phyloP scores from a whole-genome alignment of 2,113 vertebrate genomes.

The Elachura formosa region DNA sequence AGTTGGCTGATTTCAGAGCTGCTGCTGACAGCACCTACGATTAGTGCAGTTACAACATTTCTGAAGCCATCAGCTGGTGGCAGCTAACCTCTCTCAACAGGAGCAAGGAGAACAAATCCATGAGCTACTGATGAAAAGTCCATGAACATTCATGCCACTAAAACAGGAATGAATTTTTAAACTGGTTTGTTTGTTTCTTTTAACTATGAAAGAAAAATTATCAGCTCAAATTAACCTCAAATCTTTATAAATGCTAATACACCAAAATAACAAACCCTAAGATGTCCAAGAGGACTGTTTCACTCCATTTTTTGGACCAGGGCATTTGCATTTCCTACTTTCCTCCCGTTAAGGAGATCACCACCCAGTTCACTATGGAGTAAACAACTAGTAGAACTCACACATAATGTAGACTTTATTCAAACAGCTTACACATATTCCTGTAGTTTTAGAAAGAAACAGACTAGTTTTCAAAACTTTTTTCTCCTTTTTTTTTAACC shows the following conservation, averaged over 20 bases:
- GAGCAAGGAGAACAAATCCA: background rate
- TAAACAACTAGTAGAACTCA: background rate
- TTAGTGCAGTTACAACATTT: background rate
- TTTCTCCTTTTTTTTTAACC: background rate
- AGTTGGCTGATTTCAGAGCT: background rate
- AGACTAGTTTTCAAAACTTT: background rate
- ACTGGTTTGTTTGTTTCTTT: too few species aligned
- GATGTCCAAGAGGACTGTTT: background rate
- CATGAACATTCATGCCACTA: background rate
- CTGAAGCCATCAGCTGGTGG: background rate
- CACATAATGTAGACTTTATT: background rate
- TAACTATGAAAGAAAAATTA: background rate
- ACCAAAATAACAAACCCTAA: background rate
- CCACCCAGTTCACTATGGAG: background rate
- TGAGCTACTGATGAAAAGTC: background rate
- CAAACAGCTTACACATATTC: background rate
- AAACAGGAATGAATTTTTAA: rapidly evolving
- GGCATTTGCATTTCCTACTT: background rate
- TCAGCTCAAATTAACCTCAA: background rate
- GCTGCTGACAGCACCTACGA: background rate
- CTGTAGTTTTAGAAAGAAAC: too few species aligned
- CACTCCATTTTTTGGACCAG: background rate
- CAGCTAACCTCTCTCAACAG: background rate
- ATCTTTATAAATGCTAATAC: background rate
- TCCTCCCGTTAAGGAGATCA: background rate